phyloP scores from a whole-genome alignment of 2,113 vertebrate species.

The Mastomys coucha region DNA sequence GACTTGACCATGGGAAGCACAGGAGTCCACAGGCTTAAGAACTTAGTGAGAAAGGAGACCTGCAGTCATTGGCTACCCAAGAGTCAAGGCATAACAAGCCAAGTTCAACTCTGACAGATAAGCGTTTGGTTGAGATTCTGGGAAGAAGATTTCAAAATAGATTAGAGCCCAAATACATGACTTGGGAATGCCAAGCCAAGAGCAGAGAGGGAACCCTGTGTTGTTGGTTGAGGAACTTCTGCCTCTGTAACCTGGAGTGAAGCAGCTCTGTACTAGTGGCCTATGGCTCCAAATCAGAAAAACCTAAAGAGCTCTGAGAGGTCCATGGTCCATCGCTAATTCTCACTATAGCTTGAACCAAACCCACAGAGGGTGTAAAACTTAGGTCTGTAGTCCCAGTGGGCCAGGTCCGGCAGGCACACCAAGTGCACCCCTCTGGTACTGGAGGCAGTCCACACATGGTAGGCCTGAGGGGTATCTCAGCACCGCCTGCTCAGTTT shows the following conservation, averaged over 20 bases:
- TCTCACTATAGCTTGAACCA: not conserved
- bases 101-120: not conserved
- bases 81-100: not conserved
- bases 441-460: accelerated
- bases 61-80: not conserved
- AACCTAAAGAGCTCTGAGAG: not conserved
- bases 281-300: not conserved
- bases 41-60: not conserved
- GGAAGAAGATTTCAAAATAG: not conserved
- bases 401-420: not conserved
- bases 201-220: not conserved
- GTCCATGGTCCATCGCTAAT: not conserved
- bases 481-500: not conserved
- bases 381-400: not conserved
- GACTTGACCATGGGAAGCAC: not conserved
- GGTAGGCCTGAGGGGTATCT: not conserved
- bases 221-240: not conserved
- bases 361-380: not conserved
- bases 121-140: not conserved
- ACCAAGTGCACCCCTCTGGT: too few relatives aligned
- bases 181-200: not conserved
- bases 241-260: not conserved
- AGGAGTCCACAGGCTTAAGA: accelerated
- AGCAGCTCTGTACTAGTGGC: not conserved
- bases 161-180: not conserved